Percentiles rank a stretch among this genome's conserved stretches.
These are phyloP conservation scores for Chaitophorus viminalis DNA, from an alignment of 2,888 invertebrate genomes.

Conservation along the genomic window DNA sequence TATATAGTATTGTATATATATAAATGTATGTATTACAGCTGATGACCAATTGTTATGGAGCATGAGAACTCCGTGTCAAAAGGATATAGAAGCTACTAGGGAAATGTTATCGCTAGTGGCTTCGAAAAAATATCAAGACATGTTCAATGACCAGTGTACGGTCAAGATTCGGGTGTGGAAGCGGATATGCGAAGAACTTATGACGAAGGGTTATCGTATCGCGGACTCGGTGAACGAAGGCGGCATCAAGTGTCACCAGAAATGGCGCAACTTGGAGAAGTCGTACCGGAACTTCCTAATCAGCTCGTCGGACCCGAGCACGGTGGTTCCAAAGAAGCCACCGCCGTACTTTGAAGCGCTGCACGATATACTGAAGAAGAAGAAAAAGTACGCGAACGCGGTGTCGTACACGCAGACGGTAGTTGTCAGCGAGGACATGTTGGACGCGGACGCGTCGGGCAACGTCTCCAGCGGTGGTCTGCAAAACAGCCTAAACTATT, in stretches of 20 bases:
- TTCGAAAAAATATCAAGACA: slow-evolving; percentile 52
- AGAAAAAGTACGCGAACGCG: slow-evolving; percentile 57
- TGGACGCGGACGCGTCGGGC: neutral
- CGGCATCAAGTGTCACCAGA: slow-evolving; percentile 55
- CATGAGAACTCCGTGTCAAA: slow-evolving; percentile 53
- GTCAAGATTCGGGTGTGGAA: slow-evolving; percentile 57
- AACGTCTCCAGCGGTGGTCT: neutral
- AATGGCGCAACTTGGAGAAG: slow-evolving; percentile 55
- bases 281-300: slow-evolving; percentile 55
- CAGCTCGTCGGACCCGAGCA: slow-evolving; percentile 43
- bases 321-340: slow-evolving; percentile 37
- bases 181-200: slow-evolving; percentile 51
- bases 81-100: slow-evolving; percentile 52
- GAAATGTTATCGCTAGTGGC: slow-evolving; percentile 51
- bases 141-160: slow-evolving; percentile 57
- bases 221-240: slow-evolving; percentile 55
- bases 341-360: slow-evolving; percentile 55
- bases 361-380: slow-evolving; percentile 44
- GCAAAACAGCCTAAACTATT: slow-evolving; percentile 18
- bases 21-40: slow-evolving; percentile 23
- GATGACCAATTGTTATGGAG: slow-evolving; percentile 43
- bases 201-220: slow-evolving; percentile 45
- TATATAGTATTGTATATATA: neutral
- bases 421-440: slow-evolving; percentile 27
- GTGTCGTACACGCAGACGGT: slow-evolving; percentile 41